phyloP scores from a whole-genome alignment of 2,888 invertebrate species.

The Yponomeuta evonymella region DNA sequence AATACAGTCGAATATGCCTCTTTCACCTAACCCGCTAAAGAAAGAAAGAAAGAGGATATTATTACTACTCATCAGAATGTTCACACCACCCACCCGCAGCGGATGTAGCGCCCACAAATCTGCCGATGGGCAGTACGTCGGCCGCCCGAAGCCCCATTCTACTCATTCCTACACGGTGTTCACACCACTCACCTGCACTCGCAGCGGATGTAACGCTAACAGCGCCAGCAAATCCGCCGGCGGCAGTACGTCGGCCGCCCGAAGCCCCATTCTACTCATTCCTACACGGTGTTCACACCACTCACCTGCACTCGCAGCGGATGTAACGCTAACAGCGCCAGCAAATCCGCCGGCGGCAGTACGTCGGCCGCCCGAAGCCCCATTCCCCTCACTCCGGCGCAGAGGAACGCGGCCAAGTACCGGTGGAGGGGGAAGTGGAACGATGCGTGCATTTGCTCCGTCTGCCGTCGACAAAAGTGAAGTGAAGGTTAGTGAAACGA shows the following conservation, averaged over 20 bases:
- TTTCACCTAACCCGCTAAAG: constrained; percentile 52
- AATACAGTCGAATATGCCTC: too few species aligned
- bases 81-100: constrained; percentile 40
- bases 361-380: constrained; percentile 86
- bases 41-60: too few species aligned
- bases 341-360: constrained; percentile 85
- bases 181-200: constrained; percentile 42
- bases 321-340: constrained; percentile 91
- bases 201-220: constrained; percentile 78
- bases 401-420: constrained; percentile 80
- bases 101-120: constrained; percentile 77
- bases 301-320: constrained; percentile 94
- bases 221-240: background rate
- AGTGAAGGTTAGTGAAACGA: background rate
- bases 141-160: constrained; percentile 85
- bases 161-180: constrained; percentile 84
- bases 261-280: constrained; percentile 85
- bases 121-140: constrained; percentile 8
- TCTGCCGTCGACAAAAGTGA: constrained; percentile 55
- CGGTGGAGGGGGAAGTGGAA: constrained; percentile 98
- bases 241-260: constrained; percentile 61
- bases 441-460: constrained; percentile 90
- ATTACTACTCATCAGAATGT: constrained; percentile 85
- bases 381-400: constrained; percentile 89
- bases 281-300: constrained; percentile 80